These are phyloP conservation scores for Ellobius talpinus DNA, from an alignment of 2,113 vertebrate genomes.

Conservation along the genomic window DNA sequence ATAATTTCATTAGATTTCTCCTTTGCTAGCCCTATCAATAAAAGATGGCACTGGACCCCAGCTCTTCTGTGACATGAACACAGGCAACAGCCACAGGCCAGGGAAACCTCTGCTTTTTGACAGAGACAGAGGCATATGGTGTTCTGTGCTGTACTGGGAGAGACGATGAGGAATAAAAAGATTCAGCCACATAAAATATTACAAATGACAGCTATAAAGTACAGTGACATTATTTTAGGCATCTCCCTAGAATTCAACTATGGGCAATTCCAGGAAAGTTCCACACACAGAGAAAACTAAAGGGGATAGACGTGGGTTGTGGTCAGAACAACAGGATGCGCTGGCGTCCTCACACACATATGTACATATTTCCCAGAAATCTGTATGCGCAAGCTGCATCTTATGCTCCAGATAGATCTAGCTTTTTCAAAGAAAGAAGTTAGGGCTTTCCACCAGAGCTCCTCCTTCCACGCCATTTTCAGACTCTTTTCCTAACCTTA, in stretches of 20 bases:
- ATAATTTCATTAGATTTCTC: constrained; percentile 98
- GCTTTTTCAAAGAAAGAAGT: not conserved
- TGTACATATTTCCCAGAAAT: not conserved
- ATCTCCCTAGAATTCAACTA: constrained; percentile 78
- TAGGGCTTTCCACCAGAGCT: not conserved
- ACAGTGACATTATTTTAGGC: constrained; percentile 83
- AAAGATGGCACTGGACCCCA: constrained; percentile 95
- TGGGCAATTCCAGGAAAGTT: constrained; percentile 61
- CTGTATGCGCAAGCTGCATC: not conserved
- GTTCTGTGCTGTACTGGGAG: constrained; percentile 85
- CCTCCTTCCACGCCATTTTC: not conserved
- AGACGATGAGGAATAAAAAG: constrained; percentile 75
- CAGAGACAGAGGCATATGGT: constrained; percentile 92
- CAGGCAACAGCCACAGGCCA: constrained; percentile 81
- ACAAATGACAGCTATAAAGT: constrained; percentile 86
- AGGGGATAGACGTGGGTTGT: not conserved
- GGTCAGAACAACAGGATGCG: not conserved
- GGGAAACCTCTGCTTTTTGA: constrained; percentile 85
- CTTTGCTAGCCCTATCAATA: constrained; percentile 95
- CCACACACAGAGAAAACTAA: not conserved
- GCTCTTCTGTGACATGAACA: constrained; percentile 89
- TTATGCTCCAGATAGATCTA: not conserved
- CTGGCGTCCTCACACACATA: not conserved
- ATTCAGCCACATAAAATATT: constrained; percentile 91
- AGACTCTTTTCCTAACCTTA: not conserved